Evolutionary conservation across 2,888 invertebrate species (phyloP).

Genomic region (Antheraea assamensis): DNA sequence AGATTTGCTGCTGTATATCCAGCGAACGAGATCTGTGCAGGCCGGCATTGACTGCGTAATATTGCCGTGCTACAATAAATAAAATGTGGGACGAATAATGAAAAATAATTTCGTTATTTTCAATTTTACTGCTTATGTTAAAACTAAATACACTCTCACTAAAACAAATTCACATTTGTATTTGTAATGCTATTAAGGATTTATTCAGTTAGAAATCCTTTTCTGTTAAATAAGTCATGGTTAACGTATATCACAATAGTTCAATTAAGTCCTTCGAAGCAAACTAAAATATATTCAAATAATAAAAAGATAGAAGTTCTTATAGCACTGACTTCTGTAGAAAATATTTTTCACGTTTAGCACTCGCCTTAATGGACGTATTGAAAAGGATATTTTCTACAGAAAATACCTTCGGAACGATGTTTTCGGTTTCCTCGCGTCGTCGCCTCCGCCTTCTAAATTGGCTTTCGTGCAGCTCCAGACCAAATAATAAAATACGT

Average conservation of each 20-base stretch:
- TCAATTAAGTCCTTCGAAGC: not conserved
- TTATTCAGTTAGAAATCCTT: too few relatives aligned
- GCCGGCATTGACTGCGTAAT: too few relatives aligned
- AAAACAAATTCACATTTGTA: too few relatives aligned
- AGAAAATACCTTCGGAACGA: conserved; percentile 44
- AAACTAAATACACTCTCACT: too few relatives aligned
- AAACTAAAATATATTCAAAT: not conserved
- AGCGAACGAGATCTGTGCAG: too few relatives aligned
- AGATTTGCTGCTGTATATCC: too few relatives aligned
- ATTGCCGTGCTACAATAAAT: too few relatives aligned
- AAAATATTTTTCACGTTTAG: conserved; percentile 44
- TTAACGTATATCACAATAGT: not conserved
- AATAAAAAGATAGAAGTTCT: not conserved
- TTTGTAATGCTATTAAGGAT: too few relatives aligned
- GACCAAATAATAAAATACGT: conserved; percentile 49
- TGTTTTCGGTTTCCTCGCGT: conserved; percentile 48
- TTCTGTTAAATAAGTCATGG: too few relatives aligned
- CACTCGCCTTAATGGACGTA: conserved; percentile 44
- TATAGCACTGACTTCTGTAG: conserved; percentile 15
- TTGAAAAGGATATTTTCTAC: conserved; percentile 52
- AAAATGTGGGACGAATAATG: too few relatives aligned
- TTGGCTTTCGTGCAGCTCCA: conserved; percentile 55
- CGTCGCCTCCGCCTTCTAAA: conserved; percentile 46
- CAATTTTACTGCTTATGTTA: too few relatives aligned
- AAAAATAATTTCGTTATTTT: too few relatives aligned